Evolutionary conservation across 2,888 invertebrate species (phyloP).

Genomic region (Cryptocephalus moraei): DNA sequence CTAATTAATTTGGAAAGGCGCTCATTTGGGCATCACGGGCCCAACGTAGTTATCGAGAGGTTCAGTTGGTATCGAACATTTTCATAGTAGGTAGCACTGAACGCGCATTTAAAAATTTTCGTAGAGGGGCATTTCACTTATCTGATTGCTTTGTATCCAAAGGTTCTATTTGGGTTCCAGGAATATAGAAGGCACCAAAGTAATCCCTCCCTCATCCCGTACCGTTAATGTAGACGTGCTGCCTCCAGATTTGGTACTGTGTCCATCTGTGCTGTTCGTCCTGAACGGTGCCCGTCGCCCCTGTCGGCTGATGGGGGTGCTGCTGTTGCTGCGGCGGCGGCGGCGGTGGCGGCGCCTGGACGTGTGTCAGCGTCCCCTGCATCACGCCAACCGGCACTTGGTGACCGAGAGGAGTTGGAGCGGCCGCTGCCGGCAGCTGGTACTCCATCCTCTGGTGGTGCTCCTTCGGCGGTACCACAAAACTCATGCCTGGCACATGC

Average conservation of each 20-base stretch:
- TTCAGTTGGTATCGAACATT: too few species aligned
- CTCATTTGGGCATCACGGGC: too few species aligned
- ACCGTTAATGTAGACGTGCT: slow-evolving; percentile 73
- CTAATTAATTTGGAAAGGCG: too few species aligned
- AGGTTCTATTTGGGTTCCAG: too few species aligned
- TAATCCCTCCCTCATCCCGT: too few species aligned
- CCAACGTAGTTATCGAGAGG: too few species aligned
- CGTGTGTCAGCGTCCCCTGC: slow-evolving; percentile 54
- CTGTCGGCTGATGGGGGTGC: slow-evolving; percentile 28
- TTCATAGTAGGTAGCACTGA: too few species aligned
- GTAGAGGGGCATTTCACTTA: too few species aligned
- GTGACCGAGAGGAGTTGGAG: slow-evolving; percentile 30
- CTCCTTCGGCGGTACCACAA: slow-evolving; percentile 36
- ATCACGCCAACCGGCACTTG: slow-evolving; percentile 55
- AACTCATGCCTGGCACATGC: slow-evolving; percentile 38
- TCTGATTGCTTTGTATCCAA: too few species aligned
- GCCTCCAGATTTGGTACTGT: slow-evolving; percentile 69
- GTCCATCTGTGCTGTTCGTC: slow-evolving; percentile 51
- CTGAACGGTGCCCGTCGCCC: slow-evolving; percentile 24
- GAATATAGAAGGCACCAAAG: too few species aligned
- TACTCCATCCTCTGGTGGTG: slow-evolving; percentile 37
- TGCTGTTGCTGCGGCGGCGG: slow-evolving; percentile 28
- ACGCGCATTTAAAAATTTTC: too few species aligned
- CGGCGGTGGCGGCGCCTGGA: slow-evolving; percentile 38
- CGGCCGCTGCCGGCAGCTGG: slow-evolving; percentile 40